phyloP scores from a whole-genome alignment of 1,140 invertebrate genomes.

The Dryas iulia region DNA sequence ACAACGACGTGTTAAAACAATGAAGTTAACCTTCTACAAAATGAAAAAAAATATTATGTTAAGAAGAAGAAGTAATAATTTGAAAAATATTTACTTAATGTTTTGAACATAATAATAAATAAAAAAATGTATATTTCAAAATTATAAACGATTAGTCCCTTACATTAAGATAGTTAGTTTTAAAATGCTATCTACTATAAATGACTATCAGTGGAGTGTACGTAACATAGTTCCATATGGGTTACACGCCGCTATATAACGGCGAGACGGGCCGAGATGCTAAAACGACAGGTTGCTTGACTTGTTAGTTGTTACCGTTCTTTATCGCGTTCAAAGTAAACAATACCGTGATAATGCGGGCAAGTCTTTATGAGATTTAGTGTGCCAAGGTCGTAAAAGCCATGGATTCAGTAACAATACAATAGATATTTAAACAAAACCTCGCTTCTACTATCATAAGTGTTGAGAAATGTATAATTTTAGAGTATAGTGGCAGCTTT shows the following conservation, averaged over 20 bases:
- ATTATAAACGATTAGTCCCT: too few relatives aligned
- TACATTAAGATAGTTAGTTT: too few relatives aligned
- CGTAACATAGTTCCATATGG: conserved; percentile 16
- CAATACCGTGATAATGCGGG: conserved; percentile 20
- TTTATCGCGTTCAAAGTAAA: conserved; percentile 29
- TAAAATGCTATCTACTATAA: too few relatives aligned
- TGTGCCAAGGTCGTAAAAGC: conserved; percentile 26
- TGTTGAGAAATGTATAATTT: neutral
- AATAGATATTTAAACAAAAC: neutral
- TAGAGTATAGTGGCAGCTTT: too few relatives aligned
- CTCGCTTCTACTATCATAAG: neutral
- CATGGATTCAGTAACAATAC: neutral
- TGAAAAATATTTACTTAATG: too few relatives aligned
- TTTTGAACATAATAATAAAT: too few relatives aligned
- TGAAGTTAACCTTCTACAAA: too few relatives aligned
- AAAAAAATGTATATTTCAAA: too few relatives aligned
- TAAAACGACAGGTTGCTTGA: conserved; percentile 26
- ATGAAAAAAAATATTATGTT: too few relatives aligned
- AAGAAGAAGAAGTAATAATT: too few relatives aligned
- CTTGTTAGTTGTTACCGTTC: conserved; percentile 14
- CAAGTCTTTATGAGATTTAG: conserved; percentile 22
- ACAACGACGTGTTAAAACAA: too few relatives aligned
- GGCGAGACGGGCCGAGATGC: conserved; percentile 17
- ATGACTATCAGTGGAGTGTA: neutral
- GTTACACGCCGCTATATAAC: conserved; percentile 34